Conservation (phyloP, 2,888 invertebrate species). For the Fissipunctia ypsillon region DNA sequence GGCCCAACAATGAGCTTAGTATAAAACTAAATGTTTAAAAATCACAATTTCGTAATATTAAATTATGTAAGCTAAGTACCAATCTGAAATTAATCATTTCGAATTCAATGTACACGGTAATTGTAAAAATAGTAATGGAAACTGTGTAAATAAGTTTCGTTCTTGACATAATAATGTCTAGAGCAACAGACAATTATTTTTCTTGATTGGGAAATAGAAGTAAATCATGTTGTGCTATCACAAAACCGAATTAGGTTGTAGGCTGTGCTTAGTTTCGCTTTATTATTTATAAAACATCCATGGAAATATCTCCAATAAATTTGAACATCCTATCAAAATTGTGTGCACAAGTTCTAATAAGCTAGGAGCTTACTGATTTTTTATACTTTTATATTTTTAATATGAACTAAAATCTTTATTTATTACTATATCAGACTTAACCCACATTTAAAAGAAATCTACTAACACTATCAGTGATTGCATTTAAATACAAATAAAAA, state of each 20-base stretch:
- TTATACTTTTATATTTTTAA: constrained; percentile 69
- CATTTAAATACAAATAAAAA: constrained; percentile 60
- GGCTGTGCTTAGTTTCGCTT: constrained; percentile 64
- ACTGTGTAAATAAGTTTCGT: constrained; percentile 31
- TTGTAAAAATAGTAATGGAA: constrained; percentile 47
- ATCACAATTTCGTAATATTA: constrained; percentile 59
- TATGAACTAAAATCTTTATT: constrained; percentile 41
- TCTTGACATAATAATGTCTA: constrained; percentile 22
- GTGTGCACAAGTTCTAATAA: constrained; percentile 39
- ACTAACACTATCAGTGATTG: constrained; percentile 65
- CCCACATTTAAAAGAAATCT: constrained; percentile 39
- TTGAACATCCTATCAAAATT: constrained; percentile 29
- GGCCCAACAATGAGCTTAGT: constrained; percentile 68
- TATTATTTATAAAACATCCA: constrained; percentile 46
- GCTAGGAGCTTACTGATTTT: constrained; percentile 49
- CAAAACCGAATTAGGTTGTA: constrained; percentile 57
- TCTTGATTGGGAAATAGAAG: constrained; percentile 28
- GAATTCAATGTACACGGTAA: constrained; percentile 53
- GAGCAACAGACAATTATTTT: constrained; percentile 25
- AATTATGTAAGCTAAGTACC: constrained; percentile 60
- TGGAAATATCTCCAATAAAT: constrained; percentile 17
- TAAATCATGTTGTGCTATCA: constrained; percentile 44
- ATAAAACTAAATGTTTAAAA: constrained; percentile 61
- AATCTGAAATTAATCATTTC: constrained; percentile 62
- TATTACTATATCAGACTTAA: constrained; percentile 37